phyloP scores from a whole-genome alignment of 2,888 invertebrate species.

The Erynnis tages region DNA sequence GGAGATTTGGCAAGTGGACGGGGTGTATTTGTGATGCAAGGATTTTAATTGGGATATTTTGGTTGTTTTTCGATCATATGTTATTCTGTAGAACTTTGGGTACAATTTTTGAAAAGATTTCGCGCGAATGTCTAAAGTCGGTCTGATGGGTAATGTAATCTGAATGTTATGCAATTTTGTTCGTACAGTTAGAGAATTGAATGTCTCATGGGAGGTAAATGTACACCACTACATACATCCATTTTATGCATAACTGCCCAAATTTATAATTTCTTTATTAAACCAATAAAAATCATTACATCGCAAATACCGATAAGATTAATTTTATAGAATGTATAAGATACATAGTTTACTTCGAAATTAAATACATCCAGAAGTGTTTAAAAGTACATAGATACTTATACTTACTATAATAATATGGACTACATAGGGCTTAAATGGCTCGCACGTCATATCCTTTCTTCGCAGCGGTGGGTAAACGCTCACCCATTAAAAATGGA shows the following conservation, averaged over 20 bases:
- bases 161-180: too few relatives aligned
- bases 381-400: conserved; percentile 4
- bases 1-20: conserved; percentile 25
- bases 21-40: conserved; percentile 22
- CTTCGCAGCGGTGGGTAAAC: conserved; percentile 95
- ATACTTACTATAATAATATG: conserved; percentile 5
- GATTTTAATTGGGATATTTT: neutral
- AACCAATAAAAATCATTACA: conserved; percentile 22
- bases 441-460: conserved; percentile 88
- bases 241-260: too few relatives aligned
- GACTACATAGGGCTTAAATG: conserved; percentile 1
- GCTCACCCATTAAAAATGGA: conserved; percentile 92
- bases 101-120: too few relatives aligned
- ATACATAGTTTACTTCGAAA: conserved; percentile 16
- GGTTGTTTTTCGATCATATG: too few relatives aligned
- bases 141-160: too few relatives aligned
- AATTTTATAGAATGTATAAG: conserved; percentile 16
- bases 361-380: conserved; percentile 16
- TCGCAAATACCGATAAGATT: conserved; percentile 15
- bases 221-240: too few relatives aligned
- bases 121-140: too few relatives aligned
- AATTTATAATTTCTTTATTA: too few relatives aligned
- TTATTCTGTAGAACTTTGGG: too few relatives aligned
- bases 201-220: too few relatives aligned
- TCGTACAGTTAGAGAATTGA: too few relatives aligned